Conservation (phyloP, 2,797 vertebrate genomes). For the Parambassis ranga region DNA sequence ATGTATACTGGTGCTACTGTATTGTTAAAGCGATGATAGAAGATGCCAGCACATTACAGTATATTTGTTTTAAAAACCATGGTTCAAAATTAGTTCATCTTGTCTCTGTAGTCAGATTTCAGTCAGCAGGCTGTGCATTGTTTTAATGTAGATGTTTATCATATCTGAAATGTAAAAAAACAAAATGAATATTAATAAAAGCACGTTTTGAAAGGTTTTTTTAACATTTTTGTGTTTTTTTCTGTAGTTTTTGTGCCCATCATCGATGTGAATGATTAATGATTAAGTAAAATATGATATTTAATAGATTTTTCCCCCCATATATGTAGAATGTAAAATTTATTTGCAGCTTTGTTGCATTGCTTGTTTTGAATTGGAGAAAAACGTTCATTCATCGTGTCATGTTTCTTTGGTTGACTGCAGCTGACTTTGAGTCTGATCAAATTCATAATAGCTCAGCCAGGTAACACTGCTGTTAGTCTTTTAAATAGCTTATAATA, state of each 20-base stretch:
- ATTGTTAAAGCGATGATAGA: slow-evolving; percentile 42
- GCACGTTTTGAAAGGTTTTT: slow-evolving; percentile 91
- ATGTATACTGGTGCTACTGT: slow-evolving; percentile 88
- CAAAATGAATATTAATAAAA: slow-evolving; percentile 89
- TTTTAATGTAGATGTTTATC: slow-evolving; percentile 83
- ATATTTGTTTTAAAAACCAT: slow-evolving; percentile 55
- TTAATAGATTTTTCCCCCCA: background rate
- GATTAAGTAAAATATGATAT: background rate
- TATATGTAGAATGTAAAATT: background rate
- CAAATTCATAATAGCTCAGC: no score
- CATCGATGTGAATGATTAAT: background rate
- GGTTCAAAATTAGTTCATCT: slow-evolving; percentile 67
- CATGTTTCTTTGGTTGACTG: slow-evolving; percentile 30
- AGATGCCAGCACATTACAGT: slow-evolving; percentile 50
- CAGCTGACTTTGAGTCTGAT: no score
- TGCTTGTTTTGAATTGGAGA: background rate
- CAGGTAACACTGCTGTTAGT: no score
- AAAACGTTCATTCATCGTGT: slow-evolving; percentile 34
- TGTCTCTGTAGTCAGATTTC: slow-evolving; percentile 70
- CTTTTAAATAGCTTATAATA: no score
- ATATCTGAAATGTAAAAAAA: slow-evolving; percentile 91
- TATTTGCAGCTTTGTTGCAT: slow-evolving; percentile 6
- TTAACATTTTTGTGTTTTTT: slow-evolving; percentile 75
- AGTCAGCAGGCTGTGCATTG: slow-evolving; percentile 76
- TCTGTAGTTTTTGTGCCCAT: background rate